Base-by-base conservation (phyloP, 2,888 invertebrate genomes). In the Agrypnus murinus region DNA sequence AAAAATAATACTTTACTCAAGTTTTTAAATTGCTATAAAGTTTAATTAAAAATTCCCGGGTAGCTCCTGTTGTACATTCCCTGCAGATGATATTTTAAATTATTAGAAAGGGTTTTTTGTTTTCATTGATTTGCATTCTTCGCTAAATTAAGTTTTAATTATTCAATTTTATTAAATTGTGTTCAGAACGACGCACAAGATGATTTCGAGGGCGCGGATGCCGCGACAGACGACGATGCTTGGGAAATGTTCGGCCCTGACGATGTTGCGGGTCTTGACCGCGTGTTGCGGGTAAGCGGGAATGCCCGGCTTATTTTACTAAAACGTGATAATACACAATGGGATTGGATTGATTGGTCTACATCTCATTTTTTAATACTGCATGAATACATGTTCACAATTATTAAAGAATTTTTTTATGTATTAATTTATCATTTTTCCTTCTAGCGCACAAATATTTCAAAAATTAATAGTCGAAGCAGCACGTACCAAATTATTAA, bases 171-270 rank as follows among this genome's bases (percentile, higher is more conserved):
- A 48, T 71, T 43, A 66, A 67, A 71, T 71, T 69, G 55, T 74
- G 74, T 78, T 86, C 93, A 93, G 83, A 98, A 98, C 87, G 98
- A 99, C 88, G 95, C 80, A 69, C 80, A 83, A 60, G 83, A 84
- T 67, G 89, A 89, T 84, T 86, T 86, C 84, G 89, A 89, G 81
- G 87, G 88, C 78, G 88, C 88, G 81, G 89, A 90, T 85, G 86
- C 87, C 78, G 87, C 89, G 80, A 85, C 87, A 81, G 89, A 89
- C 81, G 89, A 89, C 82, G 89, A 88, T 80, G 86, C 87, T 80
- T 90, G 90, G 90, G 89, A 89, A 84, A 87, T 86, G 81, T 89
- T 88, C 85, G 86, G 86, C 81, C 86, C 87, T 80, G 87, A 87
- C 81, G 87, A 87, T 83, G 85, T 88, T 80, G 84, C 86, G 79